Evolutionary conservation across 2,113 vertebrate genomes (phyloP).

Genomic region (Murina feae): DNA sequence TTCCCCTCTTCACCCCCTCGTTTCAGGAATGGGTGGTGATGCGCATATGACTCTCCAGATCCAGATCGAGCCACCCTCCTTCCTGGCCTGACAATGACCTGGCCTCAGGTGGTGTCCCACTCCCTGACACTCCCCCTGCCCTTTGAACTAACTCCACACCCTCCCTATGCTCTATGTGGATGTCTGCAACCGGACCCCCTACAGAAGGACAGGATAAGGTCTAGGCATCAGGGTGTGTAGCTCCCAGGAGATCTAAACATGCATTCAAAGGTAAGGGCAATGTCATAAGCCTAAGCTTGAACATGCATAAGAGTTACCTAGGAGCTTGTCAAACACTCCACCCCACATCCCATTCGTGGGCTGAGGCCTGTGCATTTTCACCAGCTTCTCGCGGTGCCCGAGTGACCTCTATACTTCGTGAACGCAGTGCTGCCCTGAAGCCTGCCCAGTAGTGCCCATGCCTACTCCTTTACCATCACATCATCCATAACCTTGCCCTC

Average conservation of each 20-base stretch:
- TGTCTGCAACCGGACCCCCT: too few relatives aligned
- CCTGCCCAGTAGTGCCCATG: rapidly evolving
- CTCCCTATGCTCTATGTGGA: neutral
- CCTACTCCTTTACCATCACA: neutral
- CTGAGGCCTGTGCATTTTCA: neutral
- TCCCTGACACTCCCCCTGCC: neutral
- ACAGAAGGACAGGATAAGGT: rapidly evolving
- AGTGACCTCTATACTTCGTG: too few relatives aligned
- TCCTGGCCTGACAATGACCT: rapidly evolving
- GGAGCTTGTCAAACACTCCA: neutral
- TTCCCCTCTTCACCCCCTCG: neutral
- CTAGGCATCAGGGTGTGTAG: neutral
- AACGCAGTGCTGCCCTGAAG: rapidly evolving
- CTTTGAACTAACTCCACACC: neutral
- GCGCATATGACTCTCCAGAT: rapidly evolving
- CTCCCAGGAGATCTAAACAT: too few relatives aligned
- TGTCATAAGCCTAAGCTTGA: neutral
- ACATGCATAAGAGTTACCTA: rapidly evolving
- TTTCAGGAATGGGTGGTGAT: neutral
- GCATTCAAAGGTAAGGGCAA: neutral
- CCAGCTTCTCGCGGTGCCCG: rapidly evolving
- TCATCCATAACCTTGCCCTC: neutral
- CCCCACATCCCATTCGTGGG: rapidly evolving
- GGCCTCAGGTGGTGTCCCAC: neutral
- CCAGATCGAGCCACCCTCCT: neutral